phyloP scores from a whole-genome alignment of 1,140 invertebrate genomes.

The Stegodyphus dumicola region DNA sequence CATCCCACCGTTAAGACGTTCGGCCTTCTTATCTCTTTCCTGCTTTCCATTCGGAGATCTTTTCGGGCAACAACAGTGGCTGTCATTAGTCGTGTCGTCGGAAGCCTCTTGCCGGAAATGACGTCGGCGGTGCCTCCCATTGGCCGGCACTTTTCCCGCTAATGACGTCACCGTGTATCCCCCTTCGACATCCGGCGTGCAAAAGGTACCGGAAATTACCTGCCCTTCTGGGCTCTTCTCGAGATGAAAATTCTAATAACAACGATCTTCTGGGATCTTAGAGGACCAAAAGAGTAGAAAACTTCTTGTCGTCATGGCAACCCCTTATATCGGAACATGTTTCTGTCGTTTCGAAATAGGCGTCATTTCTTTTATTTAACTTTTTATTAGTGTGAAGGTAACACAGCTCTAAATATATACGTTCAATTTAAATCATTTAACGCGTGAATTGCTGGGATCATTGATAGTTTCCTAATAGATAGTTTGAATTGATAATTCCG shows the following conservation, averaged over 20 bases:
- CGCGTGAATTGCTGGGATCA: no score
- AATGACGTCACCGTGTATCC: slow-evolving; percentile 26
- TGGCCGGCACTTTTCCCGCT: slow-evolving; percentile 18
- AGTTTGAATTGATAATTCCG: no score
- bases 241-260: slow-evolving; percentile 33
- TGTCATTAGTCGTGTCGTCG: slow-evolving; percentile 29
- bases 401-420: no score
- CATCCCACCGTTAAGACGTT: no score
- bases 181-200: slow-evolving; percentile 35
- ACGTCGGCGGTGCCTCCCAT: slow-evolving; percentile 21
- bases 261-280: background rate
- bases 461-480: no score
- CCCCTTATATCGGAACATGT: no score
- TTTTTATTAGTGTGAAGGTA: no score
- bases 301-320: background rate
- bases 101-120: slow-evolving; percentile 40
- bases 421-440: no score
- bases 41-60: background rate
- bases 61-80: background rate
- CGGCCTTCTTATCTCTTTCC: no score
- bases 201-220: slow-evolving; percentile 46
- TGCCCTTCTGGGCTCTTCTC: slow-evolving; percentile 17
- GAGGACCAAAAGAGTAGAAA: no score
- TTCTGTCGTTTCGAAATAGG: no score
- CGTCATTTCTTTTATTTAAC: no score